A percentile compares a stretch with the other conserved stretches of the same genome.
phyloP scores from a whole-genome alignment of 2,888 invertebrate species.

The Chromoteleia sp. region DNA sequence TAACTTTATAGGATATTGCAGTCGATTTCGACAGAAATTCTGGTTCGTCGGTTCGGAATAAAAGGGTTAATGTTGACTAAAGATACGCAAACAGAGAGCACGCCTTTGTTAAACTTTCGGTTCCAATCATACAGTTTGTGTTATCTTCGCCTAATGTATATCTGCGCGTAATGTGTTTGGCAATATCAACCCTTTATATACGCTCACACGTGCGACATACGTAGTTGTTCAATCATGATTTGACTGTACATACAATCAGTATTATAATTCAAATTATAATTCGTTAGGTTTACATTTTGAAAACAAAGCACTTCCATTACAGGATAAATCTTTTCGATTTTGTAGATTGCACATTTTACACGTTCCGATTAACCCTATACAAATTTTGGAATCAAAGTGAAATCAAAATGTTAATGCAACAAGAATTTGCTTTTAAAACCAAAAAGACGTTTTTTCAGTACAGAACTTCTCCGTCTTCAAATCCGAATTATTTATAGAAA shows the following conservation, averaged over 20 bases:
- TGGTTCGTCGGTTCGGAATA: conserved; percentile 41
- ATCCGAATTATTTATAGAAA: no score
- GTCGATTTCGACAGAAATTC: conserved; percentile 43
- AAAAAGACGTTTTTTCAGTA: no score
- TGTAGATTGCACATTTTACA: no score
- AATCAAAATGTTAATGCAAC: no score
- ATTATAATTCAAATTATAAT: conserved; percentile 7
- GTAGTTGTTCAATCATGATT: neutral
- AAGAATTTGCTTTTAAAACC: no score
- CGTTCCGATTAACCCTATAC: no score
- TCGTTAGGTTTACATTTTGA: neutral
- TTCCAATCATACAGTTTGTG: conserved; percentile 3
- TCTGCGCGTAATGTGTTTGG: conserved; percentile 6
- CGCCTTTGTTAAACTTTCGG: conserved; percentile 28
- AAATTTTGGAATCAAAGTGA: no score
- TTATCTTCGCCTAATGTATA: conserved; percentile 22
- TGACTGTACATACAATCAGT: neutral
- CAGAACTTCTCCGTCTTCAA: no score
- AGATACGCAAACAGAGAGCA: conserved; percentile 20
- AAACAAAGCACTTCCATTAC: no score
- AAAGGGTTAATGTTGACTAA: conserved; percentile 37
- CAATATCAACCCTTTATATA: conserved; percentile 9
- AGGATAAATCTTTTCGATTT: no score
- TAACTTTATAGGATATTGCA: conserved; percentile 12
- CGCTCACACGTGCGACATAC: neutral